Evolutionary conservation across 1,140 invertebrate species (phyloP).

Genomic region (Antheraea pernyi): DNA sequence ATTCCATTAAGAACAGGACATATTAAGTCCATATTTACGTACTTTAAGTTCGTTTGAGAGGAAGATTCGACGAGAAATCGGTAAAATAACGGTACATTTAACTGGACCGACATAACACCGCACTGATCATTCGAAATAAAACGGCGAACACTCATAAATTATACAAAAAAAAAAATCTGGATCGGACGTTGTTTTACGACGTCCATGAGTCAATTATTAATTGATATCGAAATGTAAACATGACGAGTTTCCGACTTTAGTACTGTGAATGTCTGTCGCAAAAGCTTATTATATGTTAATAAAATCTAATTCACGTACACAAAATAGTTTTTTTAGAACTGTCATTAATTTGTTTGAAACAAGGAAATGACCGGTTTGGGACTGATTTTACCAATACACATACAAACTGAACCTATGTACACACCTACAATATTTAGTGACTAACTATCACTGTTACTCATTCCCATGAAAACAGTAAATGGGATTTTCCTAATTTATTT

Average conservation of each 20-base stretch:
- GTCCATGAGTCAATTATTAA: neutral
- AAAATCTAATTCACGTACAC: neutral
- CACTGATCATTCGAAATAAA: conserved; percentile 3
- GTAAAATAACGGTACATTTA: neutral
- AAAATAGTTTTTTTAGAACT: no score
- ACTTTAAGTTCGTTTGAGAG: no score
- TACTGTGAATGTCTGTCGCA: neutral
- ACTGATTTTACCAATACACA: no score
- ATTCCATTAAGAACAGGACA: no score
- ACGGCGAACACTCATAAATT: neutral
- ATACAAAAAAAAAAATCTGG: neutral
- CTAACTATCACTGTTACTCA: no score
- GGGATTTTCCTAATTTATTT: no score
- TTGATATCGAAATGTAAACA: conserved; percentile 1
- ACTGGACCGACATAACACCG: neutral
- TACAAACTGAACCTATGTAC: no score
- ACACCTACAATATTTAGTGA: no score
- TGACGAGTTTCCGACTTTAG: neutral
- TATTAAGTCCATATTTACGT: no score
- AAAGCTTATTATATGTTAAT: neutral
- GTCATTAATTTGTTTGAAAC: no score
- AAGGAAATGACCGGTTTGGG: no score
- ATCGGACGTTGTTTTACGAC: conserved; percentile 2
- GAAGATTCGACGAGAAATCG: neutral
- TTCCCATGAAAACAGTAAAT: no score